Conservation (phyloP, 2,797 vertebrate species). For the Notamacropus eugenii region DNA sequence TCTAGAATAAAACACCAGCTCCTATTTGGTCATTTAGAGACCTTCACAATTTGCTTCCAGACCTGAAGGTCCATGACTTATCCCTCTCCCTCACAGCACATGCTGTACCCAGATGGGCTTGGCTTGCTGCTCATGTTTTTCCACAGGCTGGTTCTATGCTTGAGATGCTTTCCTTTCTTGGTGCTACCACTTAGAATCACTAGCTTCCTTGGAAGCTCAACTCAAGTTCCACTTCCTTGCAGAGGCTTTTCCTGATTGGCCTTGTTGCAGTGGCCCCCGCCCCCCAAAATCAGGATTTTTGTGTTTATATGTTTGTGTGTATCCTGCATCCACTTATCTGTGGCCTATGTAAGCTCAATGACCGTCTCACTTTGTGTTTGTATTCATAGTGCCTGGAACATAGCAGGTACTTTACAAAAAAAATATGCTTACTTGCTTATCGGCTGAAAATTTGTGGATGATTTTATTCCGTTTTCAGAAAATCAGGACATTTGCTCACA, state of each 20-base stretch:
- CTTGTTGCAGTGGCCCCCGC: not conserved
- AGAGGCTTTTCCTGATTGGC: not conserved
- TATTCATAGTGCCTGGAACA: not conserved
- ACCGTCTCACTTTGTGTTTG: not conserved
- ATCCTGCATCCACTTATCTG: not conserved
- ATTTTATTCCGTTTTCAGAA: not conserved
- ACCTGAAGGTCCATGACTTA: not conserved
- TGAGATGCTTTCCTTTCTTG: not conserved
- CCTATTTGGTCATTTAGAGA: not conserved
- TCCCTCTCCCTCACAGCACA: not conserved
- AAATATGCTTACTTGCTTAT: not conserved
- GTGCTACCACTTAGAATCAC: not conserved
- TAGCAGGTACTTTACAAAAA: not conserved
- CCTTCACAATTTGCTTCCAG: not conserved
- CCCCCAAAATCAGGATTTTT: not conserved
- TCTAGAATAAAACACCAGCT: not conserved
- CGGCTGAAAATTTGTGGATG: not conserved
- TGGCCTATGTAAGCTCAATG: not conserved
- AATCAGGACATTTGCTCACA: not conserved
- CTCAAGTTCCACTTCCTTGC: not conserved
- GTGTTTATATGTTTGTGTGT: not conserved
- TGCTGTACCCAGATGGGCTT: not conserved
- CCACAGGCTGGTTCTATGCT: not conserved
- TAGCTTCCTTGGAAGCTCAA: not conserved
- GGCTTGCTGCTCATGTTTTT: not conserved